phyloP scores from a whole-genome alignment of 1,140 invertebrate species.

The Hypsibius dujardini region DNA sequence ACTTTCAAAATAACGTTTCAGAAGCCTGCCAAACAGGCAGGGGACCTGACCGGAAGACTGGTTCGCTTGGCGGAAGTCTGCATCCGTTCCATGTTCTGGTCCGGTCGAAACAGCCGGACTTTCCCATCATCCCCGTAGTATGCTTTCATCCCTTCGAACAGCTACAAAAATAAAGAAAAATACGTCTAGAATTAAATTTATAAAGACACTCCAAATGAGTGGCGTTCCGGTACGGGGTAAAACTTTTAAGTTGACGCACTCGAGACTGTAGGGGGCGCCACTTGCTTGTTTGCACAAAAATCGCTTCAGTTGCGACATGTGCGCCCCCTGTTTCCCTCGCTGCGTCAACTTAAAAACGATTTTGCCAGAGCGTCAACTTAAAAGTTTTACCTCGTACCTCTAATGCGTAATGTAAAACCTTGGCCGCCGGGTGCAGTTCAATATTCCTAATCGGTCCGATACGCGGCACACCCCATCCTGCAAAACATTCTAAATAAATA shows the following conservation, averaged over 20 bases:
- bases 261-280: no score
- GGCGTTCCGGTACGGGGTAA: not conserved
- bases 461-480: conserved; percentile 64
- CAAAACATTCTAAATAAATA: no score
- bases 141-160: conserved; percentile 98
- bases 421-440: conserved; percentile 75
- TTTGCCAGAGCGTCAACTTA: not conserved
- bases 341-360: no score
- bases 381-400: conserved; percentile 45
- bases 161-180: conserved; percentile 39
- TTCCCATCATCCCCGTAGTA: conserved; percentile 79
- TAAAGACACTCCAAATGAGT: not conserved
- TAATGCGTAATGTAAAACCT: conserved; percentile 81
- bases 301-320: no score
- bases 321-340: no score
- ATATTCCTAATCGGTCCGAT: conserved; percentile 75
- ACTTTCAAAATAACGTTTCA: no score
- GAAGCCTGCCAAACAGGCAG: not conserved
- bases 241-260: no score
- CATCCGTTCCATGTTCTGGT: conserved; percentile 87
- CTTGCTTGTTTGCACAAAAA: no score
- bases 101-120: conserved; percentile 81
- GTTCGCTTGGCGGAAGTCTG: conserved; percentile 58
- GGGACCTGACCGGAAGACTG: conserved; percentile 50
- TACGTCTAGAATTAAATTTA: conserved; percentile 17